Evolutionary conservation across 2,113 vertebrate genomes (phyloP).

Genomic region (Onychostruthus taczanowskii): DNA sequence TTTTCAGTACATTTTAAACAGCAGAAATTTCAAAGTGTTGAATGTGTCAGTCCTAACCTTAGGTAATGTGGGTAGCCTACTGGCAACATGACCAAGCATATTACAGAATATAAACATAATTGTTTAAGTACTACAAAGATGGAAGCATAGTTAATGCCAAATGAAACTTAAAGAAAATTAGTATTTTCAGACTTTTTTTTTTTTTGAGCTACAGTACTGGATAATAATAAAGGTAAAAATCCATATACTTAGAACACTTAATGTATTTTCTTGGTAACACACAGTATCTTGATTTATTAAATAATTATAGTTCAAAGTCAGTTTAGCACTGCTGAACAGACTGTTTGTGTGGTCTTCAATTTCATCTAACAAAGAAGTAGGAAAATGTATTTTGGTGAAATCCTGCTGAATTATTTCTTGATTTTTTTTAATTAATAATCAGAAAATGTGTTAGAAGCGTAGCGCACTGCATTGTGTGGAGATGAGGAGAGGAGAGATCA

Average conservation of each 20-base stretch:
- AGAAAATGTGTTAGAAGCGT: not conserved
- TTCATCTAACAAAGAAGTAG: fast-evolving
- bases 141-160: not conserved
- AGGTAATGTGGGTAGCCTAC: not conserved
- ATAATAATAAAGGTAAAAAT: not conserved
- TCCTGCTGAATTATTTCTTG: not conserved
- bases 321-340: not conserved
- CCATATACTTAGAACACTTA: not conserved
- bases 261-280: not conserved
- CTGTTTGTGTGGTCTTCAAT: not conserved
- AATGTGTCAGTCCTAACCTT: not conserved
- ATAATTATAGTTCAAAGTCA: not conserved
- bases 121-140: not conserved
- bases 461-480: not conserved
- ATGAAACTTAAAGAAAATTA: not conserved
- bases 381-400: not conserved
- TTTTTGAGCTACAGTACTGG: not conserved
- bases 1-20: not conserved
- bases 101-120: not conserved
- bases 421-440: not conserved
- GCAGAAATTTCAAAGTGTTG: not conserved
- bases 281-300: not conserved
- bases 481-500: not conserved
- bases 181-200: not conserved
- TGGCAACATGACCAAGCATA: not conserved